These are phyloP conservation scores for Aurelia sp. DNA, from an alignment of 30 jellyfish, hydroid and myxozoan genomes.

Conservation along the genomic window DNA sequence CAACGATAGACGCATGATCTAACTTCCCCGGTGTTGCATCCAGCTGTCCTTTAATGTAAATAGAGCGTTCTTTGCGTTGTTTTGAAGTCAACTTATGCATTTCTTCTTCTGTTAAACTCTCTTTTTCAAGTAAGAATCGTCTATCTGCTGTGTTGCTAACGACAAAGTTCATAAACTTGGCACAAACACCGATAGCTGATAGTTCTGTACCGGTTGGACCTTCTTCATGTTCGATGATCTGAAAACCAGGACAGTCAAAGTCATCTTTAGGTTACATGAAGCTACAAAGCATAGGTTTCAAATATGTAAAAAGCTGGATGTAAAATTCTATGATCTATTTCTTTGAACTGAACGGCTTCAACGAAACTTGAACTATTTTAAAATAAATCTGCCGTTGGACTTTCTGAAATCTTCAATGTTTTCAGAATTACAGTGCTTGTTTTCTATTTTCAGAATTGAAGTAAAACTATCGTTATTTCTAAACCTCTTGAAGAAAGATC, in stretches of 20 bases:
- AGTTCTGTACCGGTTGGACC: conserved; percentile 52
- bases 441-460: too few species aligned
- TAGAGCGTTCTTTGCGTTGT: conserved; percentile 62
- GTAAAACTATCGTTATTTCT: too few species aligned
- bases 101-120: conserved; percentile 35
- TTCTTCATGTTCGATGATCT: conserved; percentile 49
- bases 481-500: too few species aligned
- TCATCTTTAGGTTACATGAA: too few species aligned
- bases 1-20: conserved; percentile 93
- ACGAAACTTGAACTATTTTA: too few species aligned
- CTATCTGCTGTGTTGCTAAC: conserved; percentile 61
- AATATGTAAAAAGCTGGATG: too few species aligned
- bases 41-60: conserved; percentile 42
- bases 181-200: conserved; percentile 82
- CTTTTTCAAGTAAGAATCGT: conserved; percentile 65
- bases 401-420: too few species aligned
- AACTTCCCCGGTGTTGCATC: conserved; percentile 79
- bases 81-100: conserved; percentile 37
- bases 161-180: conserved; percentile 73
- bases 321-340: too few species aligned
- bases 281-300: too few species aligned
- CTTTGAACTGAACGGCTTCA: too few species aligned
- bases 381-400: too few species aligned
- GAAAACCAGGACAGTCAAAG: background rate
- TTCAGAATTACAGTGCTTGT: too few species aligned